These are phyloP conservation scores for Masnerella sp. DNA, from an alignment of 2,888 invertebrate species.

Conservation along the genomic window DNA sequence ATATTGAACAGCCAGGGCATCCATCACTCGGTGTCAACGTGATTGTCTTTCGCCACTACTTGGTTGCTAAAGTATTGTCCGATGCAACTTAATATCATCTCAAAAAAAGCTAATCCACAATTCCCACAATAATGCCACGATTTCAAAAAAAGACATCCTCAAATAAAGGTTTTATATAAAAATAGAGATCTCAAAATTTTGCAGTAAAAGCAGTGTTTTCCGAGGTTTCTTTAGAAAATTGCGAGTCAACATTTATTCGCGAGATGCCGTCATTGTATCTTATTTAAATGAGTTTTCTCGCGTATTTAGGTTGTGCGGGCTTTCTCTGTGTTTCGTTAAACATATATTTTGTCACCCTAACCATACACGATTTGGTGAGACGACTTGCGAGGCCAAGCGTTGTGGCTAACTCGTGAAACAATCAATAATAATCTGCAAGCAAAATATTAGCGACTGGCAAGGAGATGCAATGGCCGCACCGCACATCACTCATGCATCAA, in stretches of 20 bases:
- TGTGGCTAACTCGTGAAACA: constrained; percentile 50
- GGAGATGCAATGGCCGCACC: constrained; percentile 23
- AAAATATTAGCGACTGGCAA: constrained; percentile 42
- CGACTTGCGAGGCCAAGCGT: constrained; percentile 45
- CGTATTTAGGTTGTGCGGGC: constrained; percentile 68
- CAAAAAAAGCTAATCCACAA: too few species aligned
- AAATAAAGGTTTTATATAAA: neutral
- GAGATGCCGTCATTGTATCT: constrained; percentile 69
- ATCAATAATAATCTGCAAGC: constrained; percentile 56
- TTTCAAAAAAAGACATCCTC: too few species aligned
- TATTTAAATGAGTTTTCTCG: constrained; percentile 75
- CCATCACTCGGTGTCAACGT: constrained; percentile 77
- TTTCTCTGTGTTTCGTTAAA: constrained; percentile 66
- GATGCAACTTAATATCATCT: too few species aligned
- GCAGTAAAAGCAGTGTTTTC: neutral
- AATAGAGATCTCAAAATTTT: neutral
- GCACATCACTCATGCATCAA: constrained; percentile 27
- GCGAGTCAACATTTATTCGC: constrained; percentile 47
- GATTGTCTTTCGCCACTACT: constrained; percentile 75
- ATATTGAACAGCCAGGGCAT: constrained; percentile 73
- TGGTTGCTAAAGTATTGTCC: constrained; percentile 71
- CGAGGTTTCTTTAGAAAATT: too few species aligned
- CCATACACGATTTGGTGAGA: constrained; percentile 52
- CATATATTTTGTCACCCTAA: constrained; percentile 68
- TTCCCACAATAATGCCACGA: too few species aligned